These are phyloP conservation scores for Silurus meridionalis DNA, from an alignment of 2,113 vertebrate species.

Conservation along the genomic window DNA sequence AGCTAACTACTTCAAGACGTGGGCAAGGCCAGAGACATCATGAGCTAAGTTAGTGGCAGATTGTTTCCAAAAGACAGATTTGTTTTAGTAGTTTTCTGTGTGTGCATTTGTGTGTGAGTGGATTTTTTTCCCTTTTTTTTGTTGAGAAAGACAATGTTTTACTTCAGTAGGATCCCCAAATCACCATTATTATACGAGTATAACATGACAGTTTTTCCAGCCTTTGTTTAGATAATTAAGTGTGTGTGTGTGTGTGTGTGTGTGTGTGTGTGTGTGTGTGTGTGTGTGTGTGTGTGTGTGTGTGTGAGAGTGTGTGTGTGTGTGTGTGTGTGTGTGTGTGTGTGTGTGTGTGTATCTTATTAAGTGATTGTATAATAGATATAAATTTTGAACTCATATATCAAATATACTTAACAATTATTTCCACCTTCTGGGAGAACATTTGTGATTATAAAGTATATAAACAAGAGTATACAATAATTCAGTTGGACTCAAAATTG, in stretches of 20 bases:
- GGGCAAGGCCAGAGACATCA: not conserved
- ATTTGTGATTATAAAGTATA: not conserved
- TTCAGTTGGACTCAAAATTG: not conserved
- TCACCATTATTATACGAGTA: not conserved
- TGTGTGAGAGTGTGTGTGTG: no score
- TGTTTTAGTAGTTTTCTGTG: not conserved
- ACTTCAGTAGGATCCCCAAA: not conserved
- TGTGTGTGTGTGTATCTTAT: not conserved
- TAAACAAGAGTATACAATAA: not conserved
- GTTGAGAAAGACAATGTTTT: not conserved
- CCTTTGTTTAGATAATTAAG: not conserved
- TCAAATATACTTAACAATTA: not conserved
- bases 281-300: no score
- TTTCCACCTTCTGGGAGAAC: not conserved
- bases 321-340: no score
- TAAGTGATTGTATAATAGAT: not conserved
- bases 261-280: no score
- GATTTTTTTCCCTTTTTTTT: not conserved
- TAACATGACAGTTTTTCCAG: not conserved
- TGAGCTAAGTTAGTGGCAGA: not conserved
- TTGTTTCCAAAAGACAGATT: not conserved
- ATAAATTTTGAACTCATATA: no score
- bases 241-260: no score
- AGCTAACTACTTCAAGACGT: constrained; percentile 35
- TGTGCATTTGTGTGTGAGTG: no score